These are phyloP conservation scores for Pseudococcus longispinus DNA, from an alignment of 2,888 invertebrate genomes.

Conservation along the genomic window DNA sequence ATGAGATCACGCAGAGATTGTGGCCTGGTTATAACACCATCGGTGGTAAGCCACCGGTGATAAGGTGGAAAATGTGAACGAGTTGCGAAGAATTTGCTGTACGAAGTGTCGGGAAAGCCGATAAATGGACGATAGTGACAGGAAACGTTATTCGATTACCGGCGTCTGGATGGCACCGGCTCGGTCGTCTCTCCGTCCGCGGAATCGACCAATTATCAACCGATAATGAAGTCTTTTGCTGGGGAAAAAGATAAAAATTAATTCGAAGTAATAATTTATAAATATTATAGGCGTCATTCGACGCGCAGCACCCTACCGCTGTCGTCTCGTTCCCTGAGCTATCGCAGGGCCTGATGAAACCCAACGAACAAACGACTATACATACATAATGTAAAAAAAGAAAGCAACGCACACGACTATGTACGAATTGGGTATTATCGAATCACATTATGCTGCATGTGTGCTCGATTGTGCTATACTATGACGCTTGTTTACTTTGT, in stretches of 20 bases:
- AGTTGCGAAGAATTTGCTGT: not conserved
- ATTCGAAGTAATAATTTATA: not conserved
- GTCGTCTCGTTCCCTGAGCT: not conserved
- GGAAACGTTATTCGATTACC: not conserved
- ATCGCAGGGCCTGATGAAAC: no score
- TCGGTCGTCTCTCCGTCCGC: not conserved
- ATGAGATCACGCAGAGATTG: not conserved
- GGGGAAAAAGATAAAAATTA: not conserved
- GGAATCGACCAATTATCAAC: not conserved
- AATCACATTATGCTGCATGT: not conserved
- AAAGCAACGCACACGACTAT: not conserved
- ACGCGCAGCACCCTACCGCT: not conserved
- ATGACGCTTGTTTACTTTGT: not conserved
- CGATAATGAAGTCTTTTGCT: not conserved
- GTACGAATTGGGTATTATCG: not conserved
- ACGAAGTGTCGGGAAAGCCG: no score
- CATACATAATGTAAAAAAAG: not conserved
- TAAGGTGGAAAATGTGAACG: not conserved
- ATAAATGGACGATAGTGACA: not conserved
- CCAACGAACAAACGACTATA: not conserved
- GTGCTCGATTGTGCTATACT: not conserved
- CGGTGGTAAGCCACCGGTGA: not conserved
- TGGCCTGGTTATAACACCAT: conserved; percentile 12
- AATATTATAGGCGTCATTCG: conserved; percentile 8
- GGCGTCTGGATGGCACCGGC: not conserved